phyloP scores from a whole-genome alignment of 2,888 invertebrate genomes.

The Seira sanloemensis region DNA sequence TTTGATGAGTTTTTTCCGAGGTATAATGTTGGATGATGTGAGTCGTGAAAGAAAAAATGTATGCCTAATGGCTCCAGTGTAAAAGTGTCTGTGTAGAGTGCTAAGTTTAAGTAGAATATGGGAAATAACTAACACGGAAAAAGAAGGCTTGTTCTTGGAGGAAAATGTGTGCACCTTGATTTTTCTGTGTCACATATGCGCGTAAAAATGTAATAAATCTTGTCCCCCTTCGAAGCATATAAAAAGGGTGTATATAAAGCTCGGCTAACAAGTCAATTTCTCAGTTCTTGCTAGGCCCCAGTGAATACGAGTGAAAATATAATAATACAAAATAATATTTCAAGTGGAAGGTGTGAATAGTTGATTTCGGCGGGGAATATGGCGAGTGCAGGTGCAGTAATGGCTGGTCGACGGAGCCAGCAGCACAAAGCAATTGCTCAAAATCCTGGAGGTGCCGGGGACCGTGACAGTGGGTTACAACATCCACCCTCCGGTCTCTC shows the following conservation, averaged over 20 bases:
- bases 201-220: slow-evolving; percentile 50
- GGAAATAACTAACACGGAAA: background rate
- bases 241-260: slow-evolving; percentile 14
- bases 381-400: slow-evolving; percentile 59
- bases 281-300: background rate
- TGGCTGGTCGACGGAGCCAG: slow-evolving; percentile 40
- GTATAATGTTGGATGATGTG: background rate
- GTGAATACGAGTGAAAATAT: background rate
- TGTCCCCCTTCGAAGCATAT: slow-evolving; percentile 2
- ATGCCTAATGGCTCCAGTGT: slow-evolving; percentile 27
- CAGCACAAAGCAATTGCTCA: slow-evolving; percentile 43
- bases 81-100: slow-evolving; percentile 15
- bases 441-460: background rate
- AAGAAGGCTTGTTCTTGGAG: background rate
- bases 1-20: slow-evolving; percentile 57
- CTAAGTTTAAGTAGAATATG: background rate
- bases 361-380: no score
- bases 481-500: slow-evolving; percentile 30
- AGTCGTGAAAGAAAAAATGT: slow-evolving; percentile 1
- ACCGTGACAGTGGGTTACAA: background rate
- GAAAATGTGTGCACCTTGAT: slow-evolving; percentile 29
- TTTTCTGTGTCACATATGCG: slow-evolving; percentile 37
- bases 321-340: no score
- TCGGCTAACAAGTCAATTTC: slow-evolving; percentile 38
- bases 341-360: no score